Percentiles rank a stretch among this genome's conserved stretches.
These are phyloP conservation scores for Pseudochaenichthys georgianus DNA, from an alignment of 2,797 vertebrate species.

Conservation along the genomic window DNA sequence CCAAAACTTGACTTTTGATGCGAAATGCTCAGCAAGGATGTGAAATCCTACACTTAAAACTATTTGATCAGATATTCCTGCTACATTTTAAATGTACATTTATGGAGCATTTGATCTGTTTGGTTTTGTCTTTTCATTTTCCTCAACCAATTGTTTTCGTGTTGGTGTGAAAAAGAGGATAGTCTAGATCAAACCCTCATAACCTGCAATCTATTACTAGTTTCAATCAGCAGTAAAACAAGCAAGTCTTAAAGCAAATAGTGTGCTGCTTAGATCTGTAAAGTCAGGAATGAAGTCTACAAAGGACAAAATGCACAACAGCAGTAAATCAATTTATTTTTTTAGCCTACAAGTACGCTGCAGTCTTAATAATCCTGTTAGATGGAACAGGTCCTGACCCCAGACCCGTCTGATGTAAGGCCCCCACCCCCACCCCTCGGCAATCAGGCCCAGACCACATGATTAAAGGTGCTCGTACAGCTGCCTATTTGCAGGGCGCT, in stretches of 20 bases:
- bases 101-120: neutral
- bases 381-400: conserved; percentile 49
- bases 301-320: conserved; percentile 46
- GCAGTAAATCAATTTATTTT: conserved; percentile 54
- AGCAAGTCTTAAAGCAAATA: neutral
- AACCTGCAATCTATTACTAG: neutral
- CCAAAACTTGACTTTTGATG: conserved; percentile 40
- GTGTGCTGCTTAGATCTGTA: neutral
- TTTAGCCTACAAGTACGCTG: conserved; percentile 70
- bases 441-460: conserved; percentile 71
- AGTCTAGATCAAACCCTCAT: conserved; percentile 6
- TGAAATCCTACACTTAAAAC: neutral
- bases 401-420: conserved; percentile 53
- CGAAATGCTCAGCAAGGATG: conserved; percentile 5
- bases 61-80: conserved; percentile 3
- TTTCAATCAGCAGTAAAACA: conserved; percentile 18
- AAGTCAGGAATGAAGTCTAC: conserved; percentile 35
- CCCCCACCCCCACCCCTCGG: conserved; percentile 23
- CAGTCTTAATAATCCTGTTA: conserved; percentile 71
- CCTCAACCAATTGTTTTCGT: neutral
- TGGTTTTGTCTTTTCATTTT: neutral
- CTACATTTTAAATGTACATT: conserved; percentile 5
- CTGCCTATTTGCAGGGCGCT: conserved; percentile 59
- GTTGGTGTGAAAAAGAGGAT: conserved; percentile 35
- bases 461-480: conserved; percentile 67